Base-by-base conservation (phyloP, 2,113 vertebrate genomes). In the Albula glossodonta region DNA sequence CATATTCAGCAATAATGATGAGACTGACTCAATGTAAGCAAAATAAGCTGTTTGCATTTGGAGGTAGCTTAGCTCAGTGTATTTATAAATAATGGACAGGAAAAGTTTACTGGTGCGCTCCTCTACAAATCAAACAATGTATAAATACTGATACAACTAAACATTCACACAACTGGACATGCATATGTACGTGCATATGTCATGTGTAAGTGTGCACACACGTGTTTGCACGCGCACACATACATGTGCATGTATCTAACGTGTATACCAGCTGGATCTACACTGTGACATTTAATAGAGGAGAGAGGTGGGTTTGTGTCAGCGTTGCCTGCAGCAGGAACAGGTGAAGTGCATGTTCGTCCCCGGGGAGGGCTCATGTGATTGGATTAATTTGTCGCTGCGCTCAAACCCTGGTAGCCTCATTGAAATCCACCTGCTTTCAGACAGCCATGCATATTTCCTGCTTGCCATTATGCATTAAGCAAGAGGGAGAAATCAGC, bases 401-500 rank as follows among this genome's bases (percentile, higher is more conserved):
- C 2, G 85, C 2, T 83, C 78, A 82, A 89, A 87, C 13, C 84
- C 50, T 11, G 19, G 83, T 84, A 53, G 48, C 56, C 60, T 90
- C 86, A 86, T 80, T 91, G 90, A 56, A 50, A 51, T 87, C 88
- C 92, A 91, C 2, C 84, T 89, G 51, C 6, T 5, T 87, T 86
- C 89, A 49, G 81, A 86, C 90, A 93, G 79, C 83, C 53, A 89
- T 90, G 63, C 22, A 60, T 63, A 90, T 91, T 92, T 93, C 84
- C 89, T 89, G 15, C 83, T 74, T 92, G 83, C 91, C 89, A 90
- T 93, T 88, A 94, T 92, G 52, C 87, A 96, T 92, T 90, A 41
- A 41, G 31, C 31, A 94, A 83, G 50, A 92, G 17, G 88, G 90
- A 94, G 89, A 94, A 95, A 94, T 96, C 93, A 94, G 91, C 93